Conservation (phyloP, 2,797 vertebrate genomes). For the Falco naumanni region DNA sequence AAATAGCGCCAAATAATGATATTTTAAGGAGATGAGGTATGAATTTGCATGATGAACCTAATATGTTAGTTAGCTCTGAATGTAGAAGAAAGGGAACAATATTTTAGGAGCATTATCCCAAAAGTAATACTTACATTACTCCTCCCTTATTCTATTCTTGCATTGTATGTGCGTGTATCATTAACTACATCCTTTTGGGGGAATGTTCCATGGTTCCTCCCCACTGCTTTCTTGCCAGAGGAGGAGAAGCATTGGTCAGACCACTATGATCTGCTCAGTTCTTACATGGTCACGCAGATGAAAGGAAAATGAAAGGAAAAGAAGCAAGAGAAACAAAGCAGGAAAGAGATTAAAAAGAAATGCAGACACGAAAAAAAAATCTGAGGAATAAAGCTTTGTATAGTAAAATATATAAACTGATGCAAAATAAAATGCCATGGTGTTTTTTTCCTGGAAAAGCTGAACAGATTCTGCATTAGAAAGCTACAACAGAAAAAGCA, state of each 20-base stretch:
- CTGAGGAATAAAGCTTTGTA: slow-evolving; percentile 8
- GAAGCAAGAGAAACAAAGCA: slow-evolving; percentile 62
- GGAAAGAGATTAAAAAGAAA: slow-evolving; percentile 55
- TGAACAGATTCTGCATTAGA: neutral
- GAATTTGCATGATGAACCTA: neutral
- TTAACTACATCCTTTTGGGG: slow-evolving; percentile 65
- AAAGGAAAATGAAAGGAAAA: slow-evolving; percentile 46
- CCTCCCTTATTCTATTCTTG: slow-evolving; percentile 63
- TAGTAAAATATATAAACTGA: slow-evolving; percentile 18
- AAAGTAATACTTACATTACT: slow-evolving; percentile 65
- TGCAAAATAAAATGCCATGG: slow-evolving; percentile 40
- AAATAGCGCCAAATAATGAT: neutral
- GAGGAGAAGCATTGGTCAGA: slow-evolving; percentile 61
- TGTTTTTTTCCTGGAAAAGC: slow-evolving; percentile 16
- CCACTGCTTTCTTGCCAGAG: slow-evolving; percentile 63
- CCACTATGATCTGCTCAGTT: slow-evolving; percentile 57
- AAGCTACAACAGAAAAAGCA: slow-evolving; percentile 23
- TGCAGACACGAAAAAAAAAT: slow-evolving; percentile 4
- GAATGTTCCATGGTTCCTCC: slow-evolving; percentile 47
- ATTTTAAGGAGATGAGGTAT: neutral
- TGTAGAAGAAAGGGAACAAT: neutral
- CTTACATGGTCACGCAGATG: slow-evolving; percentile 45
- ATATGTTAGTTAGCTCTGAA: neutral
- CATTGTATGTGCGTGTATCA: slow-evolving; percentile 45
- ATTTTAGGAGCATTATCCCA: slow-evolving; percentile 28